Evolutionary conservation across 1,140 invertebrate species (phyloP).

Genomic region (Cyphomyrmex costatus): DNA sequence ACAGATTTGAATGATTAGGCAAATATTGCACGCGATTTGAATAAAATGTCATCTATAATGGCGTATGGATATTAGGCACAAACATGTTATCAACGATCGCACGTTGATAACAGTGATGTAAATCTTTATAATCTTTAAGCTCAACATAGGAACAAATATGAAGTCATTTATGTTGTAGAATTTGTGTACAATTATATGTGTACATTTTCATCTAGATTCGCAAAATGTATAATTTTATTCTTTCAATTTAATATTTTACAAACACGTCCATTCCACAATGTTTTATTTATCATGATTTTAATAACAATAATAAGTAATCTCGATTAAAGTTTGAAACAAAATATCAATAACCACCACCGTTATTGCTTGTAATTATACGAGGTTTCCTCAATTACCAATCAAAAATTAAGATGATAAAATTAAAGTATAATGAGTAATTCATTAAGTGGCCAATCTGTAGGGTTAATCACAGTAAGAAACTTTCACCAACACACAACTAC

Average conservation of each 20-base stretch:
- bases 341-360: too few species aligned
- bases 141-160: not conserved
- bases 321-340: not conserved
- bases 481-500: slow-evolving; percentile 84
- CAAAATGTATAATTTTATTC: not conserved
- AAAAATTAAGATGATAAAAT: slow-evolving; percentile 7
- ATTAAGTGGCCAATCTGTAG: slow-evolving; percentile 68
- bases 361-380: not conserved
- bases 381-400: not conserved
- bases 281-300: not conserved
- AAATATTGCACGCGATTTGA: slow-evolving; percentile 12
- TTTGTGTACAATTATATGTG: not conserved
- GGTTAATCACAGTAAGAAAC: slow-evolving; percentile 82
- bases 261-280: not conserved
- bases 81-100: not conserved
- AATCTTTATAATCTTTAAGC: not conserved
- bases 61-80: not conserved
- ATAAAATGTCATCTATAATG: not conserved
- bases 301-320: not conserved
- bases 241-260: not conserved
- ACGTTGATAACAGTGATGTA: not conserved
- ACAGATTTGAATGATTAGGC: not conserved
- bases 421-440: slow-evolving; percentile 22
- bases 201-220: not conserved
- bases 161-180: not conserved